These are phyloP conservation scores for Drosophila fuyamai DNA, from an alignment of 1,140 invertebrate species.

Conservation along the genomic window DNA sequence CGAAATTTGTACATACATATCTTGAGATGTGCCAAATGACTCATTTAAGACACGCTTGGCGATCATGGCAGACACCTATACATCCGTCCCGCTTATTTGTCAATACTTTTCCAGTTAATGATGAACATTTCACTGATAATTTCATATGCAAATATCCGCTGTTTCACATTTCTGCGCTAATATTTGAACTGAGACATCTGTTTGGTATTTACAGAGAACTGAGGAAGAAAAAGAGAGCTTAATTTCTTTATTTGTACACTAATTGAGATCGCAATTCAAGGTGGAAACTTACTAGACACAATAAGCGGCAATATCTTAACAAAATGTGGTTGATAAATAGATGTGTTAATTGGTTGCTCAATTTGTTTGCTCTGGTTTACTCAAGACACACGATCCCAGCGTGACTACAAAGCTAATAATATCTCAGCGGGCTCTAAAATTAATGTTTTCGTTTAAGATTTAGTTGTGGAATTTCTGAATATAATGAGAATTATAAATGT, in stretches of 20 bases:
- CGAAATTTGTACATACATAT: conserved; percentile 9
- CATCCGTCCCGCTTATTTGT: conserved; percentile 21
- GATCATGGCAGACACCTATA: conserved; percentile 43
- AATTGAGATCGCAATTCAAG: conserved; percentile 53
- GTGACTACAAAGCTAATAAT: conserved; percentile 44
- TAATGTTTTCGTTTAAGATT: conserved; percentile 22
- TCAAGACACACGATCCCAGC: conserved; percentile 40
- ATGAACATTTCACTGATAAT: conserved; percentile 55
- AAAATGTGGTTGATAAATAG: conserved; percentile 37
- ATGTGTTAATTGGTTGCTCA: conserved; percentile 51
- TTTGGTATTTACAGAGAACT: conserved; percentile 25
- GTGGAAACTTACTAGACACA: conserved; percentile 58
- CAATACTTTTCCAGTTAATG: conserved; percentile 44
- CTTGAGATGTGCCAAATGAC: conserved; percentile 40
- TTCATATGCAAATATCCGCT: conserved; percentile 44
- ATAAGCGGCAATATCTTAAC: conserved; percentile 31
- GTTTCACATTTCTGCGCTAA: conserved; percentile 16
- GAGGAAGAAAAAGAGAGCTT: conserved; percentile 8
- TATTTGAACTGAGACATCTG: conserved; percentile 39
- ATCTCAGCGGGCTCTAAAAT: conserved; percentile 1
- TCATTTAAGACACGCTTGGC: conserved; percentile 62
- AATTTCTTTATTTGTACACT: conserved; percentile 53
- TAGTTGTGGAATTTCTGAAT: neutral
- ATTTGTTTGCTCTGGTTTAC: conserved; percentile 43
- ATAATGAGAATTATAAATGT: conserved; percentile 5